These are phyloP conservation scores for Phylloscopus trochilus DNA, from an alignment of 2,113 vertebrate species.

Conservation along the genomic window DNA sequence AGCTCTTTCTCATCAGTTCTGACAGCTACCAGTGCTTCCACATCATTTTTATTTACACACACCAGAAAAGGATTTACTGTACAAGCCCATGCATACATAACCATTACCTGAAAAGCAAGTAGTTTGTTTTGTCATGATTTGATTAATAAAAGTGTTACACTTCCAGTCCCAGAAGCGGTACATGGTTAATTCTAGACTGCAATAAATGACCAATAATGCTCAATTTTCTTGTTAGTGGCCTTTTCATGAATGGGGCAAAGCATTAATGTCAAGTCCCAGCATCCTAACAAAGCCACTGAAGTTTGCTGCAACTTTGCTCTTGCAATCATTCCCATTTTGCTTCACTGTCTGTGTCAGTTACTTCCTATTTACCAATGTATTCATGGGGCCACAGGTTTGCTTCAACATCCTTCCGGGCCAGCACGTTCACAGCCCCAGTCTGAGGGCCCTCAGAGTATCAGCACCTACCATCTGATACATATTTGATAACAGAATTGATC, in stretches of 20 bases:
- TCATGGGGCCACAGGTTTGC: neutral
- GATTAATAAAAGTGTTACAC: neutral
- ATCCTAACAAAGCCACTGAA: neutral
- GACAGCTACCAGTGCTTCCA: neutral
- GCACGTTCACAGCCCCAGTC: rapidly evolving
- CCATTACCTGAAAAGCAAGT: neutral
- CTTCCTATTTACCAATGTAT: neutral
- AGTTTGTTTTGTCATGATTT: neutral
- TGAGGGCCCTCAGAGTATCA: neutral
- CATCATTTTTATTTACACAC: neutral
- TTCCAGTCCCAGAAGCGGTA: neutral
- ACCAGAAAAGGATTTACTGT: neutral
- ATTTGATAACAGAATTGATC: neutral
- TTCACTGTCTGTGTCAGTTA: neutral
- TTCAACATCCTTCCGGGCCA: neutral
- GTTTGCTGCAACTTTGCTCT: neutral
- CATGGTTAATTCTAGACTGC: neutral
- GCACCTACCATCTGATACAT: neutral
- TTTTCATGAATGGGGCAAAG: neutral
- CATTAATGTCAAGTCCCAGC: neutral
- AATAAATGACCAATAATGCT: neutral
- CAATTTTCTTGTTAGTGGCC: neutral
- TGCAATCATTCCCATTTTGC: neutral
- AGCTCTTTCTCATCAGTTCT: neutral
- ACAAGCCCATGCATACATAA: neutral